Conservation (phyloP, 2,888 invertebrate genomes). For the Ecliptopera silaceata region DNA sequence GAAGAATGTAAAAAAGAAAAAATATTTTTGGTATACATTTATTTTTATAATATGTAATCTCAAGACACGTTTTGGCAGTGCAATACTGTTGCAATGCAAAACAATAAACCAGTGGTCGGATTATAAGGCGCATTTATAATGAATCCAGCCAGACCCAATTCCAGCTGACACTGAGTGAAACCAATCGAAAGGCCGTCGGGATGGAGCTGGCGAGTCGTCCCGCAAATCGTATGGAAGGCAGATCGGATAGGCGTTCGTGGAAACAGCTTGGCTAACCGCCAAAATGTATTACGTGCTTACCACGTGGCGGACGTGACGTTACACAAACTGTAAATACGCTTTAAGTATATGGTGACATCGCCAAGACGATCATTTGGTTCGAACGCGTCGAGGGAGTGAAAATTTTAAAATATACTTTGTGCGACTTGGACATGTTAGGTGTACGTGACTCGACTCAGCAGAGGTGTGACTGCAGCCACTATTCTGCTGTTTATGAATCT, state of each 20-base stretch:
- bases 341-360: slow-evolving; percentile 34
- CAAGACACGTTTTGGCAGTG: not conserved
- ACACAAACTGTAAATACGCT: slow-evolving; percentile 40
- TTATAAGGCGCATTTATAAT: slow-evolving; percentile 31
- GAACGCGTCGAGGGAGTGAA: slow-evolving; percentile 13
- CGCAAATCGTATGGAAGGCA: slow-evolving; percentile 51
- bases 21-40: not conserved
- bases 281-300: slow-evolving; percentile 50
- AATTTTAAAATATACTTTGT: slow-evolving; percentile 20
- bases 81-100: slow-evolving; percentile 22
- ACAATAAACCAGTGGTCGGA: slow-evolving; percentile 22
- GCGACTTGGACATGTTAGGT: not conserved
- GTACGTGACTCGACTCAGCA: slow-evolving; percentile 5
- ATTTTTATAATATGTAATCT: not conserved
- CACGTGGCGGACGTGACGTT: slow-evolving; percentile 44
- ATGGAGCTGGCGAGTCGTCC: slow-evolving; percentile 43
- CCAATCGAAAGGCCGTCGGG: slow-evolving; percentile 46
- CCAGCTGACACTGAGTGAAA: slow-evolving; percentile 47
- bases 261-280: slow-evolving; percentile 47
- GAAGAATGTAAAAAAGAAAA: not conserved
- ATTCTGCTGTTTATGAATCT: too few relatives aligned
- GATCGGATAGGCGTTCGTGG: slow-evolving; percentile 47
- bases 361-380: slow-evolving; percentile 32
- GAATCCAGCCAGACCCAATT: slow-evolving; percentile 31
- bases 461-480: too few relatives aligned